A percentile compares a stretch with the other conserved stretches of the same genome.
Evolutionary conservation across 2,888 invertebrate species (phyloP).

Genomic region (Cheilosia grossa): DNA sequence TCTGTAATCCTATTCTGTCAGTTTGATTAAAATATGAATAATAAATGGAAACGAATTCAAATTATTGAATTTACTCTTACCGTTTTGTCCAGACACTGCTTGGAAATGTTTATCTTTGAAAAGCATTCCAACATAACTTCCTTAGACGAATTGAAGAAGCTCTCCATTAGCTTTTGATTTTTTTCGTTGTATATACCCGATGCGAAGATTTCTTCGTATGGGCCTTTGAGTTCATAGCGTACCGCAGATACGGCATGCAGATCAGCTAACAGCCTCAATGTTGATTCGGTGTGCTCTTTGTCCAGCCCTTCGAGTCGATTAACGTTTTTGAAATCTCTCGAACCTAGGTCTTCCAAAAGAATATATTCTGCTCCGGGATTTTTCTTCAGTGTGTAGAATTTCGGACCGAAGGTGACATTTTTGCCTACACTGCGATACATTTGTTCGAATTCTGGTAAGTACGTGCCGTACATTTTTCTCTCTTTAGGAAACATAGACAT

Average conservation of each 20-base stretch:
- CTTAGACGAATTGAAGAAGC: constrained; percentile 56
- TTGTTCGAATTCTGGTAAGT: constrained; percentile 79
- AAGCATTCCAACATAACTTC: constrained; percentile 55
- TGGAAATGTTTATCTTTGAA: constrained; percentile 66
- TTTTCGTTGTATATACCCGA: constrained; percentile 69
- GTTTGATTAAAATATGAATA: neutral
- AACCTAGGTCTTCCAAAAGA: constrained; percentile 80
- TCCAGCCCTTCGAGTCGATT: constrained; percentile 79
- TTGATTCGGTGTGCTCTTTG: constrained; percentile 77
- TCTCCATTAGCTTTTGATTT: constrained; percentile 71
- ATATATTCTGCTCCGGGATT: constrained; percentile 78
- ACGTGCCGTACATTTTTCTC: constrained; percentile 79
- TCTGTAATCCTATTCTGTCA: constrained; percentile 74
- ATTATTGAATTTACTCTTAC: no score
- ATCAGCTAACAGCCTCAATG: constrained; percentile 78
- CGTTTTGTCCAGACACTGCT: constrained; percentile 76
- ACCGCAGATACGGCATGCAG: constrained; percentile 81
- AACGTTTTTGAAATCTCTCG: constrained; percentile 78
- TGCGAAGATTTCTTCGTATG: constrained; percentile 63
- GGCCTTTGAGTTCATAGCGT: constrained; percentile 76
- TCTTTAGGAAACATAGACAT: constrained; percentile 81
- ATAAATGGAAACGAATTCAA: neutral
- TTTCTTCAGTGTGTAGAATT: constrained; percentile 77
- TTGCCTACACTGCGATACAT: constrained; percentile 78
- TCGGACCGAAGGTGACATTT: constrained; percentile 79